These are phyloP conservation scores for Reticulitermes speratus DNA, from an alignment of 1,140 invertebrate species.

Conservation along the genomic window DNA sequence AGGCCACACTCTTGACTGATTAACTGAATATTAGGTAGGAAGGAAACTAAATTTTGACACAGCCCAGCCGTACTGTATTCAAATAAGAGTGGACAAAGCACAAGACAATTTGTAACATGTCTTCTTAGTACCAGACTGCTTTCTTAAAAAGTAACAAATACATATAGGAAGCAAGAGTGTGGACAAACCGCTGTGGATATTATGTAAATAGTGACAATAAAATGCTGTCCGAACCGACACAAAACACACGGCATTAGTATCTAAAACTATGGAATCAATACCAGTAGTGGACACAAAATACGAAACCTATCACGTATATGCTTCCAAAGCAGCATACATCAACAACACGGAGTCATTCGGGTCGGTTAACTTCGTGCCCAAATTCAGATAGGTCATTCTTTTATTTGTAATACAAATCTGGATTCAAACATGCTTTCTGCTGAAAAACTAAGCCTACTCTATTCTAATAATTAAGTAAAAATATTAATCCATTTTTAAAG, in stretches of 20 bases:
- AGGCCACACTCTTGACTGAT: no score
- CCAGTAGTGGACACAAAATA: not conserved
- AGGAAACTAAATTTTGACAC: no score
- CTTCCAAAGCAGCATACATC: not conserved
- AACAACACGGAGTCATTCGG: not conserved
- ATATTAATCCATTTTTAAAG: not conserved
- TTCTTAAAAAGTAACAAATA: not conserved
- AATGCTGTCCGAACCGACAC: not conserved
- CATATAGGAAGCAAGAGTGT: not conserved
- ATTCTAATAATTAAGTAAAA: not conserved
- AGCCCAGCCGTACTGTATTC: no score
- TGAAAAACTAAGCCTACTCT: not conserved
- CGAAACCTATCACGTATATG: not conserved
- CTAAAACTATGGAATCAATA: not conserved
- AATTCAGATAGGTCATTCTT: not conserved
- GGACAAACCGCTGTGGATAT: not conserved
- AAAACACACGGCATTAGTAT: not conserved
- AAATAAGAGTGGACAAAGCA: no score
- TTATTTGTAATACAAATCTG: not conserved
- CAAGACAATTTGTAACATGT: no score
- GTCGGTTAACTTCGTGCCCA: not conserved
- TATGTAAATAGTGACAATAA: no score
- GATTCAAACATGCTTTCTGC: not conserved
- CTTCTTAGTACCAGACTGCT: not conserved
- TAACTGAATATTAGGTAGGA: no score